Evolutionary conservation across 2,797 vertebrate genomes (phyloP).

Genomic region (Acipenser transmontanus): DNA sequence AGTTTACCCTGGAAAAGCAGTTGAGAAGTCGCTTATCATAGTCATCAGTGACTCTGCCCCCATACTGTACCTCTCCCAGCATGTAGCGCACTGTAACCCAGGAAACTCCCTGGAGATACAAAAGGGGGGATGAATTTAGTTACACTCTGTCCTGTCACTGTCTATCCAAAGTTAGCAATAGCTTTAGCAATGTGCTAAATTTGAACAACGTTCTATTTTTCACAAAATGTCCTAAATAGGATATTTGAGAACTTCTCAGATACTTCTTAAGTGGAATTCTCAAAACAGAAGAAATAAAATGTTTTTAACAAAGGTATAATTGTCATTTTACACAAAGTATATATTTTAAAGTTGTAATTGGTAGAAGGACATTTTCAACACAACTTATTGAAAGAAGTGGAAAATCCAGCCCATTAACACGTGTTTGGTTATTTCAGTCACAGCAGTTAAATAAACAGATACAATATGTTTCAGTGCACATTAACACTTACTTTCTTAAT

Average conservation of each 20-base stretch:
- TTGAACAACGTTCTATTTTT: neutral
- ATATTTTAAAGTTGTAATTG: no score
- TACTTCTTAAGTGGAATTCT: constrained; percentile 39
- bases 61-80: constrained; percentile 68
- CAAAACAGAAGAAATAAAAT: no score
- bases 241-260: constrained; percentile 1
- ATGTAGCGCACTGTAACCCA: constrained; percentile 62
- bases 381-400: no score
- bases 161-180: no score
- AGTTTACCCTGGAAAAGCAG: constrained; percentile 57
- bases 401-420: no score
- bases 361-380: no score
- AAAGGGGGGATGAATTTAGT: constrained; percentile 17
- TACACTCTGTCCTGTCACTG: no score
- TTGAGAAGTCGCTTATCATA: constrained; percentile 69
- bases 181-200: neutral
- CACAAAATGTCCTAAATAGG: neutral
- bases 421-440: no score
- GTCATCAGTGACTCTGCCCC: constrained; percentile 57
- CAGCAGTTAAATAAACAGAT: no score
- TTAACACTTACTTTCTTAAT: constrained; percentile 29
- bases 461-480: no score
- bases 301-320: no score
- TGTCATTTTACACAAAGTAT: no score
- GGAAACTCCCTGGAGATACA: constrained; percentile 46